These are phyloP conservation scores for Calonectris borealis DNA, from an alignment of 2,113 vertebrate species.

Conservation along the genomic window DNA sequence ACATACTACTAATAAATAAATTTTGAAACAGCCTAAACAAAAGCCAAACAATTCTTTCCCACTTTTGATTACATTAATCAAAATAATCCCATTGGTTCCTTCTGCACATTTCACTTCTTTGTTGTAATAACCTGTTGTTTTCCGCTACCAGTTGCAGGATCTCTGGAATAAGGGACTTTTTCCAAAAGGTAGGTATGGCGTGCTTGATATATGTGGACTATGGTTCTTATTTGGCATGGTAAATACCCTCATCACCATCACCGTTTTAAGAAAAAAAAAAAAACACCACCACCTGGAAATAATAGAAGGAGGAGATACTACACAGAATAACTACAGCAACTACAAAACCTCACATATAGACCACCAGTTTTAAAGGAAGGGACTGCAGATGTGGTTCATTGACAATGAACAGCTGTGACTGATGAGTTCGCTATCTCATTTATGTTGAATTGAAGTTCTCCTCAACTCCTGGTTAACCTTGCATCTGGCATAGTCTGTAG, in stretches of 20 bases:
- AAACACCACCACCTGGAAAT: neutral
- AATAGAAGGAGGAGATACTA: neutral
- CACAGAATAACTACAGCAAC: neutral
- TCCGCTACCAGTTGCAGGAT: neutral
- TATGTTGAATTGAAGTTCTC: neutral
- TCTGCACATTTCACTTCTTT: neutral
- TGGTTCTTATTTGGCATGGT: neutral
- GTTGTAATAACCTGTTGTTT: neutral
- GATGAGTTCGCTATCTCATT: neutral
- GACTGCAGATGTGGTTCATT: neutral
- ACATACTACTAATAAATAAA: neutral
- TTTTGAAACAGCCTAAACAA: neutral
- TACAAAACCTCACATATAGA: neutral
- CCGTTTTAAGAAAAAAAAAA: neutral
- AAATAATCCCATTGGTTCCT: neutral
- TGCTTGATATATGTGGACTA: neutral
- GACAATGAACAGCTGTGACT: neutral
- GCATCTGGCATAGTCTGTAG: neutral
- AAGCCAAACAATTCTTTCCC: neutral
- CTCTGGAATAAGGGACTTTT: neutral
- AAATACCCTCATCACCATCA: neutral
- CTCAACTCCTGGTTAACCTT: neutral
- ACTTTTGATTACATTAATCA: neutral
- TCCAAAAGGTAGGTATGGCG: neutral
- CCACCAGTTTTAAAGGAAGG: neutral